Percentiles rank a stretch among this genome's conserved stretches.
Conservation (phyloP, 2,888 invertebrate species). For the Ennomos fuscantarius region DNA sequence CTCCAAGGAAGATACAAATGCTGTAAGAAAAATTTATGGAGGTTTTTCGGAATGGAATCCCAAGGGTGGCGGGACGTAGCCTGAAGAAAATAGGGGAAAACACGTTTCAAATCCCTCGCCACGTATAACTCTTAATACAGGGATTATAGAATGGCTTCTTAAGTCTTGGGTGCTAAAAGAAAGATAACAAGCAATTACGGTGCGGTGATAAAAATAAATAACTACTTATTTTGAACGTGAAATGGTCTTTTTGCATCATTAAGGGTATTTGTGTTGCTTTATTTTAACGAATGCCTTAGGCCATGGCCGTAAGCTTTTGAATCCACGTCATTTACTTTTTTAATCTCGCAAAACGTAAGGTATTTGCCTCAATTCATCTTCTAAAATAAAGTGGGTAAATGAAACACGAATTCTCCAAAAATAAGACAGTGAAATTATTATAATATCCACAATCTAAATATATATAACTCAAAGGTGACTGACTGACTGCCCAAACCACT, state of each 20-base stretch:
- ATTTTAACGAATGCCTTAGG: constrained; percentile 29
- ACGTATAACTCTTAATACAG: constrained; percentile 81
- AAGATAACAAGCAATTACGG: constrained; percentile 80
- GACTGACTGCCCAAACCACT: too few relatives aligned
- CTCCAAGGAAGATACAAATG: constrained; percentile 84
- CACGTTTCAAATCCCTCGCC: constrained; percentile 78
- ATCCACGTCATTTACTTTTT: constrained; percentile 29
- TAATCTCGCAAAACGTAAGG: constrained; percentile 17
- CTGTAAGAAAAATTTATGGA: constrained; percentile 84
- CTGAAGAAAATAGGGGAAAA: constrained; percentile 77
- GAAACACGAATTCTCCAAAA: too few relatives aligned
- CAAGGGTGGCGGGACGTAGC: constrained; percentile 66
- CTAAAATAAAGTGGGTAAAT: too few relatives aligned
- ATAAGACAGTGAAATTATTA: too few relatives aligned
- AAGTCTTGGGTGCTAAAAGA: constrained; percentile 78
- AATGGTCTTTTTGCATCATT: constrained; percentile 41
- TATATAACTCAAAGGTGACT: too few relatives aligned
- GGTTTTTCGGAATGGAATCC: constrained; percentile 82
- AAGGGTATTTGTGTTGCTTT: constrained; percentile 37
- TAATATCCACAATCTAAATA: too few relatives aligned
- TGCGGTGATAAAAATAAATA: constrained; percentile 56
- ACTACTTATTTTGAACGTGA: constrained; percentile 46
- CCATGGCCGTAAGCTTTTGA: constrained; percentile 27
- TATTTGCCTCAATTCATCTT: constrained; percentile 23
- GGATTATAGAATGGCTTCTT: constrained; percentile 81